phyloP scores from a whole-genome alignment of 2,888 invertebrate genomes.

The Danaus chrysippus region DNA sequence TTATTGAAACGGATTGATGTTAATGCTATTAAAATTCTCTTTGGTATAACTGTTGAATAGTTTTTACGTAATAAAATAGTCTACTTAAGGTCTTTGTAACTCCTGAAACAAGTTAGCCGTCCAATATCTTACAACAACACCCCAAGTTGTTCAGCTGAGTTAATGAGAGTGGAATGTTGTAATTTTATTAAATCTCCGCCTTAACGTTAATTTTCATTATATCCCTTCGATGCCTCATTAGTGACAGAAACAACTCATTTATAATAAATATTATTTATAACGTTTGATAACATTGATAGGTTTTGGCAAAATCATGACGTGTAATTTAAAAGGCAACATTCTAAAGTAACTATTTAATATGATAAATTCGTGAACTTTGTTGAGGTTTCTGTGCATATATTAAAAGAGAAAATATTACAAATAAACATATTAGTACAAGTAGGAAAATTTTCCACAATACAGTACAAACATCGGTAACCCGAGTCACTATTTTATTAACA shows the following conservation, averaged over 20 bases:
- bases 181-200: conserved; percentile 6
- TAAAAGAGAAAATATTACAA: neutral
- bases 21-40: neutral
- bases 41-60: neutral
- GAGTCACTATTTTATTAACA: conserved; percentile 61
- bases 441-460: conserved; percentile 33
- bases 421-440: conserved; percentile 23
- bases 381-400: too few relatives aligned
- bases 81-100: conserved; percentile 7
- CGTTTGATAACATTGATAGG: too few relatives aligned
- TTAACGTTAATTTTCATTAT: conserved; percentile 18
- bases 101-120: conserved; percentile 6
- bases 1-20: too few relatives aligned
- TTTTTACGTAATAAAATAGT: conserved; percentile 4
- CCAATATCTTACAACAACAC: conserved; percentile 9
- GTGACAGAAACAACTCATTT: too few relatives aligned
- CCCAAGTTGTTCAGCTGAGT: conserved; percentile 6
- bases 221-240: too few relatives aligned
- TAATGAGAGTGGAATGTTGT: conserved; percentile 8
- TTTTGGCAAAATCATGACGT: too few relatives aligned
- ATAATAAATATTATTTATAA: too few relatives aligned
- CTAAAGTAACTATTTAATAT: too few relatives aligned
- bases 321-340: too few relatives aligned
- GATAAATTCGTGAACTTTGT: too few relatives aligned
- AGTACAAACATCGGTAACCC: conserved; percentile 56